Conservation (phyloP, 2,113 vertebrate species). For the human (Homo sapiens) region DNA sequence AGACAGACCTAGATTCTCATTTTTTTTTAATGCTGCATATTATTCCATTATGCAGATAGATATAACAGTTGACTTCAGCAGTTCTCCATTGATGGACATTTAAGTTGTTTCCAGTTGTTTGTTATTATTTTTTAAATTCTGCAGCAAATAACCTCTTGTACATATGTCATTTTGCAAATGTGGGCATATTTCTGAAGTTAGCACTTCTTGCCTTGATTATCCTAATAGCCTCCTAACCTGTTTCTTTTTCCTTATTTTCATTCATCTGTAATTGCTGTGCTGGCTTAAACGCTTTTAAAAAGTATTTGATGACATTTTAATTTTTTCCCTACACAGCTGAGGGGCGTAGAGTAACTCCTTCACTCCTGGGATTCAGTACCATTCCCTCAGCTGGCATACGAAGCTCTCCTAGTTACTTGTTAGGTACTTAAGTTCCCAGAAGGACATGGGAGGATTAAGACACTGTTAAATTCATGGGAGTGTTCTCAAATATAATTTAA, state of each 20-base stretch:
- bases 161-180: not conserved
- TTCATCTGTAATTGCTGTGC: not conserved
- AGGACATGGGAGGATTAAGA: not conserved
- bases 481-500: not conserved
- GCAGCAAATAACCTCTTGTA: not conserved
- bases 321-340: not conserved
- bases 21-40: not conserved
- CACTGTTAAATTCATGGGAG: not conserved
- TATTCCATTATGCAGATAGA: not conserved
- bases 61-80: not conserved
- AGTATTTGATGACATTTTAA: not conserved
- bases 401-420: not conserved
- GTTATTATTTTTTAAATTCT: not conserved
- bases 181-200: not conserved
- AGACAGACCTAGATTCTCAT: not conserved
- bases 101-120: not conserved
- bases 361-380: not conserved
- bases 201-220: not conserved
- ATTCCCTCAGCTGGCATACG: not conserved
- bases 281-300: not conserved
- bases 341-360: not conserved
- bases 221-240: not conserved
- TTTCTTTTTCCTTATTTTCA: not conserved
- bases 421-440: not conserved
- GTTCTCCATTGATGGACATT: not conserved